These are phyloP conservation scores for Triops longicaudatus DNA, from an alignment of 1,140 invertebrate genomes.

Conservation along the genomic window DNA sequence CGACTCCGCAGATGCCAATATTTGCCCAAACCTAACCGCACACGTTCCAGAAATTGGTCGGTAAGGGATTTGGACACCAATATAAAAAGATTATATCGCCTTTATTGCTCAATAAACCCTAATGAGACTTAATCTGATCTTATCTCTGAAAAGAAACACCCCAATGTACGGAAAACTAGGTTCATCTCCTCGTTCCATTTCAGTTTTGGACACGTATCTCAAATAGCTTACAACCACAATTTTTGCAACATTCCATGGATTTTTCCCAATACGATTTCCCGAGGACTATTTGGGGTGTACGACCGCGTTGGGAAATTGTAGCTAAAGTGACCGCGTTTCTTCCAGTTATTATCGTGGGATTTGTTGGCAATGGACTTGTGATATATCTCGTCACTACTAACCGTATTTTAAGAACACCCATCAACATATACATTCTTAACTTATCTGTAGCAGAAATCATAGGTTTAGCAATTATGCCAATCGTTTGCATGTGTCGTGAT, in stretches of 20 bases:
- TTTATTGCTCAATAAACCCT: background rate
- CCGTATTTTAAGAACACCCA: constrained; percentile 59
- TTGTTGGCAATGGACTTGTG: constrained; percentile 61
- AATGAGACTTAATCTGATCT: background rate
- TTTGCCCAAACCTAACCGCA: background rate
- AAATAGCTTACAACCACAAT: background rate
- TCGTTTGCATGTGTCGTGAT: constrained; percentile 58
- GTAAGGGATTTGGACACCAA: background rate
- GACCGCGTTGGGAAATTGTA: constrained; percentile 48
- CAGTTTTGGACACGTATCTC: no score
- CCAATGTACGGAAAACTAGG: background rate
- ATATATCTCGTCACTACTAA: constrained; percentile 57
- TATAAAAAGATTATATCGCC: background rate
- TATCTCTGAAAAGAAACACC: background rate
- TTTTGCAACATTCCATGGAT: constrained; percentile 6
- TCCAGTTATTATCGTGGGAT: constrained; percentile 54
- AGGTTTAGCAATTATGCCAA: constrained; percentile 62
- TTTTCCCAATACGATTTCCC: constrained; percentile 41
- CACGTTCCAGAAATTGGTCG: background rate
- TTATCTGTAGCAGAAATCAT: constrained; percentile 66
- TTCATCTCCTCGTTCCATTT: no score
- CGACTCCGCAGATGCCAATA: background rate
- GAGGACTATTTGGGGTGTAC: constrained; percentile 51
- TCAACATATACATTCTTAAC: constrained; percentile 69
- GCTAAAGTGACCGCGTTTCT: constrained; percentile 51